A percentile compares a stretch with the other conserved stretches of the same genome.
These are phyloP conservation scores for Cyrtodaria siliqua DNA, from an alignment of 2,888 invertebrate species.

Conservation along the genomic window DNA sequence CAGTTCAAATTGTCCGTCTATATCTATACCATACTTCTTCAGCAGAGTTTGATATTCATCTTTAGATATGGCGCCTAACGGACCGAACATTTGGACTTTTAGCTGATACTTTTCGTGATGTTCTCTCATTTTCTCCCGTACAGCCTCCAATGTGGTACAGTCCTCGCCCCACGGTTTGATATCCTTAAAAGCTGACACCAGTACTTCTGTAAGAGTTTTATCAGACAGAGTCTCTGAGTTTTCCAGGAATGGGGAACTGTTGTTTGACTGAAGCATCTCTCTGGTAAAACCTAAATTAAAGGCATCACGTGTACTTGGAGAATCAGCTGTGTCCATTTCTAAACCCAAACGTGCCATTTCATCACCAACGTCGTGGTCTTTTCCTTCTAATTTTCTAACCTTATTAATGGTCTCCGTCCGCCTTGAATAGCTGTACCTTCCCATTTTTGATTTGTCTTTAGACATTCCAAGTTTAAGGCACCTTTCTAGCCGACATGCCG, in stretches of 20 bases:
- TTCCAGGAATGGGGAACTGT: too few species aligned
- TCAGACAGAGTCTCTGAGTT: too few species aligned
- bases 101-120: slow-evolving; percentile 47
- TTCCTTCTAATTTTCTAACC: slow-evolving; percentile 39
- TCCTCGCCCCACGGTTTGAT: slow-evolving; percentile 51
- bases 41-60: slow-evolving; percentile 51
- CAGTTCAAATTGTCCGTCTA: slow-evolving; percentile 45
- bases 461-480: slow-evolving; percentile 60
- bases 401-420: slow-evolving; percentile 52
- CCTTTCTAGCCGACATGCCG: slow-evolving; percentile 51
- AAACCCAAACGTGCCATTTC: too few species aligned
- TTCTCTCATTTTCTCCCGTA: slow-evolving; percentile 26
- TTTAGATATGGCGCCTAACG: slow-evolving; percentile 43
- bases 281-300: slow-evolving; percentile 6
- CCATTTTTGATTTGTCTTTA: slow-evolving; percentile 51
- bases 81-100: slow-evolving; percentile 44
- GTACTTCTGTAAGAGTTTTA: neutral
- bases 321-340: too few species aligned
- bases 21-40: slow-evolving; percentile 52
- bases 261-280: too few species aligned
- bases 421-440: slow-evolving; percentile 48
- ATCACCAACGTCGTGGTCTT: neutral
- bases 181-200: slow-evolving; percentile 41
- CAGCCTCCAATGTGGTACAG: slow-evolving; percentile 28
- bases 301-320: neutral